Evolutionary conservation across 2,113 vertebrate species (phyloP).

Genomic region (Trachemys scripta): DNA sequence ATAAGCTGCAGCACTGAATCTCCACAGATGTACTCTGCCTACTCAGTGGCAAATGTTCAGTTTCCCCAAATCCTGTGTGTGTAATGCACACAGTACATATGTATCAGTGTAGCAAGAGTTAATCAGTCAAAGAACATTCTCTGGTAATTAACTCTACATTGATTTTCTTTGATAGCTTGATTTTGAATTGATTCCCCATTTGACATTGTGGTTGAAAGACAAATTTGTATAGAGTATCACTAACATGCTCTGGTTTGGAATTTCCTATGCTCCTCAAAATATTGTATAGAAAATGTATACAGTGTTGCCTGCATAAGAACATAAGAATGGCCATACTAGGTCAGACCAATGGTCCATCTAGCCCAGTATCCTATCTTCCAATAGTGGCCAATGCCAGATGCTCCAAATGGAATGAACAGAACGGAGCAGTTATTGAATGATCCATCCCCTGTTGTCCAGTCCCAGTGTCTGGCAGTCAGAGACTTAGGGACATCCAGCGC

Average conservation of each 20-base stretch:
- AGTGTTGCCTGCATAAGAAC: neutral
- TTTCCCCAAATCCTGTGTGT: neutral
- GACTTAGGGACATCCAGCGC: neutral
- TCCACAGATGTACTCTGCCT: neutral
- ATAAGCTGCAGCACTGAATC: neutral
- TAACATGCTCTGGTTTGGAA: neutral
- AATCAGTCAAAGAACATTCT: neutral
- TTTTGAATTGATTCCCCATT: neutral
- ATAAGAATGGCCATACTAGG: neutral
- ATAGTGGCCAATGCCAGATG: neutral
- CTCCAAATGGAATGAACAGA: neutral
- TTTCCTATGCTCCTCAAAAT: neutral
- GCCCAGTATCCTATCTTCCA: neutral
- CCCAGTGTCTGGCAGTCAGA: neutral
- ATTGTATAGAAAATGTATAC: neutral
- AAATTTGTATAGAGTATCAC: neutral
- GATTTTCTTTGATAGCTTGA: neutral
- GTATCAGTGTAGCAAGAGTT: neutral
- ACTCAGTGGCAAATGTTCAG: neutral
- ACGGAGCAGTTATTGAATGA: neutral
- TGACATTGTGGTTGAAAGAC: neutral
- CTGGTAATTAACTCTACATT: neutral
- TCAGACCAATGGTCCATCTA: neutral
- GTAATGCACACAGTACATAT: neutral
- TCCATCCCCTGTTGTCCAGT: neutral